Percentiles rank a stretch among this genome's conserved stretches.
These are phyloP conservation scores for Limenitis camilla DNA, from an alignment of 2,888 invertebrate genomes.

Conservation along the genomic window DNA sequence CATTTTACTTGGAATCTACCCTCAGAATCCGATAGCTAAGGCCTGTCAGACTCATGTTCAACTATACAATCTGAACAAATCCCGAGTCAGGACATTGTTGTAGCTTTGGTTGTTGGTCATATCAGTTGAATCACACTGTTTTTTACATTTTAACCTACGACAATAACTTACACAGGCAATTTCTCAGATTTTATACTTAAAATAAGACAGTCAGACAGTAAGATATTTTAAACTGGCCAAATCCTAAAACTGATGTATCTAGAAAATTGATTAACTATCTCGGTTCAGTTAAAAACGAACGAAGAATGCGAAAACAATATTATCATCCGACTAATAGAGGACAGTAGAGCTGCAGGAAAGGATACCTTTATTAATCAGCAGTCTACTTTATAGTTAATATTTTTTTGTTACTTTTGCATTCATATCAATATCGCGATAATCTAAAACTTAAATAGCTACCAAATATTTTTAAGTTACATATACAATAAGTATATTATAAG, in stretches of 20 bases:
- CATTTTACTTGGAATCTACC: neutral
- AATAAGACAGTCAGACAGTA: too few relatives aligned
- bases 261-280: neutral
- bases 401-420: slow-evolving; percentile 42
- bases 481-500: slow-evolving; percentile 56
- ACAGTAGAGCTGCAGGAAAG: slow-evolving; percentile 31
- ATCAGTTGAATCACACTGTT: too few relatives aligned
- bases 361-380: slow-evolving; percentile 35
- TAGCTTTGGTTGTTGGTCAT: too few relatives aligned
- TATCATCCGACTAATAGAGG: slow-evolving; percentile 25
- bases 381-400: slow-evolving; percentile 41
- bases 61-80: too few relatives aligned
- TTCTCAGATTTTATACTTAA: too few relatives aligned
- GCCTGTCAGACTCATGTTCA: too few relatives aligned
- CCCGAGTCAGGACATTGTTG: too few relatives aligned
- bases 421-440: slow-evolving; percentile 41
- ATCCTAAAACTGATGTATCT: neutral
- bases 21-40: too few relatives aligned
- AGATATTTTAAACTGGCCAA: slow-evolving; percentile 19
- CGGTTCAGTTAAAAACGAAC: slow-evolving; percentile 15
- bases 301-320: slow-evolving; percentile 8
- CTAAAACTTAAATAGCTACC: slow-evolving; percentile 63
- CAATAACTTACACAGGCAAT: too few relatives aligned
- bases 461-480: slow-evolving; percentile 62
- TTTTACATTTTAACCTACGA: too few relatives aligned